Evolutionary conservation across 1,140 invertebrate genomes (phyloP).

Genomic region (Meloidogyne chitwoodi): DNA sequence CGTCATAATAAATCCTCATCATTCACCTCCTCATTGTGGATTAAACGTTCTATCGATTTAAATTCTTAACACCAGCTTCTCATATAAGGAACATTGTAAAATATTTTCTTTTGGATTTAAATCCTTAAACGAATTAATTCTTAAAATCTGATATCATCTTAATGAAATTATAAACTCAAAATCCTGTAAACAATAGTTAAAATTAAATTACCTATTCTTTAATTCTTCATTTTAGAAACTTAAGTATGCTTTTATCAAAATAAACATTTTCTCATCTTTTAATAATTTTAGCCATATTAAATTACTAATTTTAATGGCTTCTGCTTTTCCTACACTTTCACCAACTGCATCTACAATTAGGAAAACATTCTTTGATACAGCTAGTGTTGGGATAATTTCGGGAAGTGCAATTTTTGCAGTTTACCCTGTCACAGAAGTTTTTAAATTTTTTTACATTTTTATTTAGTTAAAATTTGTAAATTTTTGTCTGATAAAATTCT

Average conservation of each 20-base stretch:
- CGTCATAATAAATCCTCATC: background rate
- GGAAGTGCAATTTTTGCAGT: conserved; percentile 21
- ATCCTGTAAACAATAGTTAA: no score
- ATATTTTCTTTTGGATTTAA: background rate
- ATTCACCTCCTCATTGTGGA: background rate
- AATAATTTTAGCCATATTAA: background rate
- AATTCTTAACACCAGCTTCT: background rate
- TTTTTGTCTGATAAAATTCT: background rate
- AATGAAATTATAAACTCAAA: no score
- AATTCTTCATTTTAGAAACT: no score
- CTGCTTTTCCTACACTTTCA: conserved; percentile 22
- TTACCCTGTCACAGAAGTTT: conserved; percentile 21
- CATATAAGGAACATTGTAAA: background rate
- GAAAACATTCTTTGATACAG: conserved; percentile 16
- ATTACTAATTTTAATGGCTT: background rate
- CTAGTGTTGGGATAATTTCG: background rate
- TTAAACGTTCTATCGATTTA: background rate
- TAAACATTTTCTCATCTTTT: background rate
- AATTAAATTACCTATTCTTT: no score
- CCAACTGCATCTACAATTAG: conserved; percentile 17
- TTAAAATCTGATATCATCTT: background rate
- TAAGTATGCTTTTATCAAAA: no score
- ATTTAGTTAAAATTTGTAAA: background rate
- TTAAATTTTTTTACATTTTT: background rate
- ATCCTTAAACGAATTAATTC: background rate